These are phyloP conservation scores for Troides helena DNA, from an alignment of 2,888 invertebrate genomes.

Conservation along the genomic window DNA sequence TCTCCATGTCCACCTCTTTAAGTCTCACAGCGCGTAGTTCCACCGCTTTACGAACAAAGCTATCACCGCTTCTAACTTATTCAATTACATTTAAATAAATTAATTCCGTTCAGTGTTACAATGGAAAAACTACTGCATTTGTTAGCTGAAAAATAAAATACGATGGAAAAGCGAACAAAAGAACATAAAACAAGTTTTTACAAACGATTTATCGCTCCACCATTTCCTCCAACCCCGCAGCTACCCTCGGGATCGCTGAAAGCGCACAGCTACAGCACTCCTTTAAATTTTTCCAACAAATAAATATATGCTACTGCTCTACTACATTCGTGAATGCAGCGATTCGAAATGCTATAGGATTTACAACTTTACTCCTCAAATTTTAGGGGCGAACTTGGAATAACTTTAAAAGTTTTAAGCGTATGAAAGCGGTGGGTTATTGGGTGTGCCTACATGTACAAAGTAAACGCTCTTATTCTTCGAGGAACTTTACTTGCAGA, in stretches of 20 bases:
- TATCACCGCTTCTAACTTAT: not conserved
- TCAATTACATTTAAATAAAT: conserved; percentile 1
- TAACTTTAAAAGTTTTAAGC: conserved; percentile 11
- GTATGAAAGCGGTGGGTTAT: conserved; percentile 26
- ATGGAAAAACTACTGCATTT: conserved; percentile 13
- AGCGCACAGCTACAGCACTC: conserved; percentile 14
- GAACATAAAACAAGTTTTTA: conserved; percentile 29
- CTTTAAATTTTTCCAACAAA: conserved; percentile 30
- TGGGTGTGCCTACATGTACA: conserved; percentile 15
- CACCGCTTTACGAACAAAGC: no score
- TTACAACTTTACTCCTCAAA: conserved; percentile 1
- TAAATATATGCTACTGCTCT: conserved; percentile 24
- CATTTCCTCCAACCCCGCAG: conserved; percentile 1
- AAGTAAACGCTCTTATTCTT: conserved; percentile 22
- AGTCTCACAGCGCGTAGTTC: no score
- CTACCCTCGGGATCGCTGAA: conserved; percentile 19
- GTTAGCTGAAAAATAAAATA: conserved; percentile 3
- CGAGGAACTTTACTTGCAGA: conserved; percentile 2
- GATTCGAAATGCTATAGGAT: conserved; percentile 1
- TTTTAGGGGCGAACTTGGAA: conserved; percentile 21
- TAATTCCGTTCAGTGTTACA: conserved; percentile 1
- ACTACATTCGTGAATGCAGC: conserved; percentile 18
- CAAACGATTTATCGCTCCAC: conserved; percentile 29
- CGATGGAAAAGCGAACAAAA: conserved; percentile 20
- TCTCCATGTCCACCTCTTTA: no score